These are phyloP conservation scores for Stichopus chloronotus DNA, from an alignment of 35 echinoderm and acorn worm species.

Conservation along the genomic window DNA sequence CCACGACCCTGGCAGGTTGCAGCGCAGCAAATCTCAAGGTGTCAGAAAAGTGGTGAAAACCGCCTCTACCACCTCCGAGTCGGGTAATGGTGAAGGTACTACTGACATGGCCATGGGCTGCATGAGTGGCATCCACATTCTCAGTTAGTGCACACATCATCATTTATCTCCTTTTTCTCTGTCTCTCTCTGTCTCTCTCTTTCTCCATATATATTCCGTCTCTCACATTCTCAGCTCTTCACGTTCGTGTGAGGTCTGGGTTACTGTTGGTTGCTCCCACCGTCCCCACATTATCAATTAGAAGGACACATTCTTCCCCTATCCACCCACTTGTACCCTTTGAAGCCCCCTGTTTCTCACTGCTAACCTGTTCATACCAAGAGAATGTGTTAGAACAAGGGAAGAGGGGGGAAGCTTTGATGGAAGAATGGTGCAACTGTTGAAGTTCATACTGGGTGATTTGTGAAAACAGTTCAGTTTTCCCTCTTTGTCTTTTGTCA, in stretches of 20 bases:
- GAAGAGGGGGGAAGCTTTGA: too few species aligned
- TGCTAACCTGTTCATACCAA: too few species aligned
- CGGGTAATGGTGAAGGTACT: constrained; percentile 92
- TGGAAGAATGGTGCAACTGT: too few species aligned
- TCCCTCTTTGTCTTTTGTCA: too few species aligned
- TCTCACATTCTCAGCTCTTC: background rate
- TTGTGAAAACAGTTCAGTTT: too few species aligned
- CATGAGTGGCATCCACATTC: constrained; percentile 93
- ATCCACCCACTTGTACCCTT: too few species aligned
- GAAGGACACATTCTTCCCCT: background rate
- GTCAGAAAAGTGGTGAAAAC: constrained; percentile 94
- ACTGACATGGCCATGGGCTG: constrained; percentile 71
- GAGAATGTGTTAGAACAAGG: too few species aligned
- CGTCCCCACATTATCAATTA: background rate
- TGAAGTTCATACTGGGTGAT: too few species aligned
- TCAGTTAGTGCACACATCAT: constrained; percentile 79
- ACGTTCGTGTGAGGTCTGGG: constrained; percentile 34
- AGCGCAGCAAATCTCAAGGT: constrained; percentile 97
- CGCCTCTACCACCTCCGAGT: constrained; percentile 86
- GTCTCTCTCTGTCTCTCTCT: background rate
- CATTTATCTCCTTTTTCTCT: constrained; percentile 30
- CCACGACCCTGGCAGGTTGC: constrained; percentile 76
- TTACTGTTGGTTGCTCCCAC: constrained; percentile 29
- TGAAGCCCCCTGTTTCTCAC: too few species aligned
- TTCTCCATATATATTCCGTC: background rate